Base-by-base conservation (phyloP, 2,113 vertebrate genomes). In the Scophthalmus maximus region DNA sequence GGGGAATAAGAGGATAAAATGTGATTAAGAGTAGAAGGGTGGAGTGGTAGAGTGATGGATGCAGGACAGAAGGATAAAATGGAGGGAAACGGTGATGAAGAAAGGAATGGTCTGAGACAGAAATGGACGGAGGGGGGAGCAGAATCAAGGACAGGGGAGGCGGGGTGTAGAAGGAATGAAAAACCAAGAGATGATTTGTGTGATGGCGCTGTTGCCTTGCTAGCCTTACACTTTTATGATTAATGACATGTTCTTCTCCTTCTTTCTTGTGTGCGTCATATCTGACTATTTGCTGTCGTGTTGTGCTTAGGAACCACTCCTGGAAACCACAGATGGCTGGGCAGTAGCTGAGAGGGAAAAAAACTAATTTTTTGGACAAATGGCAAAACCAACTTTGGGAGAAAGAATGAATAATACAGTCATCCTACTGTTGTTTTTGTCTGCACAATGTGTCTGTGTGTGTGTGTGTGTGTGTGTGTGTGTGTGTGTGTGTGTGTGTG, bases 241-340 rank as follows among this genome's bases (percentile, higher is more conserved):
- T 73, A 74, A 87, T 85, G 78, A 53, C n/a, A 58, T 77, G 73
- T 78, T 90, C 82, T 86, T 73, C 61, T 61, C 17, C 20, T 76
- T 34, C 15, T 29, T 20, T 61, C 29, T 68, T 25, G 25, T 71
- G 17, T 46, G 62, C 46, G 26, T 56, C 50, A 51, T 49, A 36
- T 68, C 61, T 42, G 63, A 73, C 49, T 50, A 66, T 81, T 22
- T 15, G 52, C 57, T 63, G 74, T 56, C 27, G 30, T 26, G 25
- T 49, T 58, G 53, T 52, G 62, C 76, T 83, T 23, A 68, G 71
- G 44, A 32, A 64, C 47, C 38, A 58, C 62, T 82, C 38, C 10
- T 42, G 46, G 61, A 82, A 5, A 14, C 32, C 63, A 57, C 47
- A 49, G 61, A 50, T 25, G 56, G 60, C 42, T 65, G 38, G 23